A percentile compares a stretch with the other conserved stretches of the same genome.
These are phyloP conservation scores for Homarus gammarus DNA, from an alignment of 2,888 invertebrate genomes.

Conservation along the genomic window DNA sequence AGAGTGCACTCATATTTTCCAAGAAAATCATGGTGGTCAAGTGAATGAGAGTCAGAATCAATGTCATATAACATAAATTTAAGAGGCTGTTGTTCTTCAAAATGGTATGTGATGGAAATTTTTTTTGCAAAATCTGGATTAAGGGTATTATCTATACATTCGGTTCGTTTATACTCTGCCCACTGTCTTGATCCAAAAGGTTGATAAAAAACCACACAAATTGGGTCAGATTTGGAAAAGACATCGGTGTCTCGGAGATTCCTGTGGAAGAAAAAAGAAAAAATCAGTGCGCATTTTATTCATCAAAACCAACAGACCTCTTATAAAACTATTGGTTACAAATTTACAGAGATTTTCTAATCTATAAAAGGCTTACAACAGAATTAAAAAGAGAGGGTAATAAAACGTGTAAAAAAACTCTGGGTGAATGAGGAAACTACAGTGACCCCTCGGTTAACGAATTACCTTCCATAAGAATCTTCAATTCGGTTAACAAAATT, in stretches of 20 bases:
- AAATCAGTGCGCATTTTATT: no score
- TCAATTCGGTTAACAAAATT: no score
- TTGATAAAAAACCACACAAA: conserved; percentile 78
- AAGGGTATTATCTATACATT: conserved; percentile 77
- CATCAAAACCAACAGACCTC: no score
- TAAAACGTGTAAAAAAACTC: no score
- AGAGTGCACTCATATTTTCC: conserved; percentile 80
- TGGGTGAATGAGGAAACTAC: no score
- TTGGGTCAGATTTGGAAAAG: conserved; percentile 80
- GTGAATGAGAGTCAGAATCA: conserved; percentile 54
- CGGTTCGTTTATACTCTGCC: conserved; percentile 66
- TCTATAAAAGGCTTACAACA: no score
- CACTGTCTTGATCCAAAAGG: conserved; percentile 69
- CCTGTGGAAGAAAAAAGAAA: conserved; percentile 37
- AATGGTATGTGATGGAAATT: conserved; percentile 80
- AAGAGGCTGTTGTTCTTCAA: conserved; percentile 81
- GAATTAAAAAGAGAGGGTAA: no score
- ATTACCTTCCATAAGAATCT: no score
- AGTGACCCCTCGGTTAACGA: no score
- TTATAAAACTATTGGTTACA: no score
- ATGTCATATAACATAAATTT: conserved; percentile 77
- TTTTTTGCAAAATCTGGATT: conserved; percentile 80
- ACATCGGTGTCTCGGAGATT: conserved; percentile 79
- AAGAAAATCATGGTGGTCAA: conserved; percentile 78
- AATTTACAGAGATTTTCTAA: no score